phyloP scores from a whole-genome alignment of 2,888 invertebrate species.

The Steromphala cineraria region DNA sequence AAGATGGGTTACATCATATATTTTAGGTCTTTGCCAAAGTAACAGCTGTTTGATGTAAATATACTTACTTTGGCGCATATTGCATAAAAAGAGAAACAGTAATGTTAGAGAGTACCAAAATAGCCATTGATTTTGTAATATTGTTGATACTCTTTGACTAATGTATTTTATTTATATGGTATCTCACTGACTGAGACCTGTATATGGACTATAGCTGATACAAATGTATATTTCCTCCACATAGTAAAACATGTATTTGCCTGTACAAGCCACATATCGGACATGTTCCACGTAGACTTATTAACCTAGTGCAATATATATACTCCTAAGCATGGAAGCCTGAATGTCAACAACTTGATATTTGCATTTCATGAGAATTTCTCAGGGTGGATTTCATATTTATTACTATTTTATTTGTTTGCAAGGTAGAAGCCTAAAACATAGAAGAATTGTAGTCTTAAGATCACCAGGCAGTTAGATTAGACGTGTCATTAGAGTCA shows the following conservation, averaged over 20 bases:
- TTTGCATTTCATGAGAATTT: constrained; percentile 19
- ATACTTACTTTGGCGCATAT: too few species aligned
- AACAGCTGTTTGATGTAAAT: too few species aligned
- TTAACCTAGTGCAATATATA: constrained; percentile 32
- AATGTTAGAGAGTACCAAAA: too few species aligned
- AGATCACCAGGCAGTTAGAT: too few species aligned
- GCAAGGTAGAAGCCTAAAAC: background rate
- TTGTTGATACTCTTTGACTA: too few species aligned
- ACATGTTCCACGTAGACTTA: background rate
- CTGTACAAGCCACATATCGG: background rate
- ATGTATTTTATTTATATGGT: too few species aligned
- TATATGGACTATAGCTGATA: background rate
- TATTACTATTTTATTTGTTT: constrained; percentile 9
- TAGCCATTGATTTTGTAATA: too few species aligned
- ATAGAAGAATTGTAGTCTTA: too few species aligned
- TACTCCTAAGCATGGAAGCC: background rate
- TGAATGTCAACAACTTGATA: background rate
- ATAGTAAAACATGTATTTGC: background rate
- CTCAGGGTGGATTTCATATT: constrained; percentile 18
- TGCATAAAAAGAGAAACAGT: too few species aligned
- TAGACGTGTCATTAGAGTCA: too few species aligned
- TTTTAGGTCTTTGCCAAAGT: too few species aligned
- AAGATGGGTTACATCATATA: too few species aligned
- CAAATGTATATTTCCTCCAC: background rate
- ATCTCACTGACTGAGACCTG: background rate